phyloP scores from a whole-genome alignment of 2,888 invertebrate species.

The Apamea epomidion region DNA sequence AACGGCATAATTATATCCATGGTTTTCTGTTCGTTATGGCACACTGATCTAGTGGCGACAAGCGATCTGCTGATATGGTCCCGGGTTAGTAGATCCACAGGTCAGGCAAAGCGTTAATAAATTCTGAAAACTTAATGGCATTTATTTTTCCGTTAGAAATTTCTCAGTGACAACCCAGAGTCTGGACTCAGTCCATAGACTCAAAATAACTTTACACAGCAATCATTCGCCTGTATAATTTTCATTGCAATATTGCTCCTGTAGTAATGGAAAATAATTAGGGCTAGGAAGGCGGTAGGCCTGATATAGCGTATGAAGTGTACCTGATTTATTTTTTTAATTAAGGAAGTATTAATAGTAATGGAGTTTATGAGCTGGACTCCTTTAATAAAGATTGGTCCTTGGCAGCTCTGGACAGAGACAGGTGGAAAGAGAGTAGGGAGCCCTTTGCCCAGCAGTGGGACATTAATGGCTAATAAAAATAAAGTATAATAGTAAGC shows the following conservation, averaged over 20 bases:
- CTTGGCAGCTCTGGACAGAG: too few relatives aligned
- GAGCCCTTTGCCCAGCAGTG: too few relatives aligned
- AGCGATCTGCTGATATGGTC: not conserved
- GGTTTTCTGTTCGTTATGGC: not conserved
- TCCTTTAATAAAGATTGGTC: too few relatives aligned
- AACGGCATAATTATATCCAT: not conserved
- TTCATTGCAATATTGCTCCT: not conserved
- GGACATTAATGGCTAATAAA: too few relatives aligned
- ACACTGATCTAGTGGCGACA: not conserved
- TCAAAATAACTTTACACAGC: not conserved
- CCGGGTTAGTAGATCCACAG: not conserved
- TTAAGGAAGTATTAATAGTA: too few relatives aligned
- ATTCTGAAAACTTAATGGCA: not conserved
- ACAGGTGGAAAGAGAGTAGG: too few relatives aligned
- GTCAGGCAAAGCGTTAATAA: not conserved
- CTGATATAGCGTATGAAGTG: not conserved
- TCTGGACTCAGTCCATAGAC: not conserved
- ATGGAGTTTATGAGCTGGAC: too few relatives aligned
- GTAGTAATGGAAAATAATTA: too few relatives aligned
- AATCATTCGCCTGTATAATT: not conserved
- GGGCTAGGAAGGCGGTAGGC: too few relatives aligned
- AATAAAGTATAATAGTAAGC: too few relatives aligned
- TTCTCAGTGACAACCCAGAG: not conserved
- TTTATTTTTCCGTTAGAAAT: not conserved
- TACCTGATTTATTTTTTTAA: not conserved